Evolutionary conservation across 2,113 vertebrate species (phyloP).

Genomic region (Noctilio leporinus): DNA sequence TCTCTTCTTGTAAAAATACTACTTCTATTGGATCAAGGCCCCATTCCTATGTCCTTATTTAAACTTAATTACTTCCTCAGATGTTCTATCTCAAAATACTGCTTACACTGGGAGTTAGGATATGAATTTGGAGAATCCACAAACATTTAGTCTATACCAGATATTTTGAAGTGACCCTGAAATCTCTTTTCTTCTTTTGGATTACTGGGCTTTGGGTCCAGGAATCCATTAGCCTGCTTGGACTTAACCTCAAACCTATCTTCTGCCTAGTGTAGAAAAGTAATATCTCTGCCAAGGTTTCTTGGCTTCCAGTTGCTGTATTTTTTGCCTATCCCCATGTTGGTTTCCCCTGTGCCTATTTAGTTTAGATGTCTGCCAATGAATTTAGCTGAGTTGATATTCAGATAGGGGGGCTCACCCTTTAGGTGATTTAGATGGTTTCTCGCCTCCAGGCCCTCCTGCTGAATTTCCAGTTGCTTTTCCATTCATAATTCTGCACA

Average conservation of each 20-base stretch:
- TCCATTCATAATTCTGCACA: slow-evolving; percentile 5
- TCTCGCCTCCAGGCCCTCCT: neutral
- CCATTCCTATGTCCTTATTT: neutral
- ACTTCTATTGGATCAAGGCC: neutral
- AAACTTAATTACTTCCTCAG: neutral
- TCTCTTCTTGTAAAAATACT: neutral
- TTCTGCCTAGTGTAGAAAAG: neutral
- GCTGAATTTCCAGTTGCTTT: slow-evolving; percentile 51
- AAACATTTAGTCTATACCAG: neutral
- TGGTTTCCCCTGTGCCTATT: slow-evolving; percentile 11
- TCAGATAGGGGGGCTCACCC: slow-evolving; percentile 20
- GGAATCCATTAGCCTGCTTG: slow-evolving; percentile 9
- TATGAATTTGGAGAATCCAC: neutral
- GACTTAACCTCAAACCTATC: slow-evolving; percentile 15
- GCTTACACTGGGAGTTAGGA: neutral
- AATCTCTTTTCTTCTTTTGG: neutral
- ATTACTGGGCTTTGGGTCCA: neutral
- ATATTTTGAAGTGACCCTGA: neutral
- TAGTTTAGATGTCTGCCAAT: slow-evolving; percentile 36
- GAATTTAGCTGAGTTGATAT: slow-evolving; percentile 30
- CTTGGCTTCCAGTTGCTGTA: slow-evolving; percentile 17
- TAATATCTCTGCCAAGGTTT: slow-evolving; percentile 30
- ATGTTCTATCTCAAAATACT: neutral
- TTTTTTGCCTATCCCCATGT: neutral
- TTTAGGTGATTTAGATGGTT: slow-evolving; percentile 43